phyloP scores from a whole-genome alignment of 2,113 vertebrate genomes.

The Camelus bactrianus region DNA sequence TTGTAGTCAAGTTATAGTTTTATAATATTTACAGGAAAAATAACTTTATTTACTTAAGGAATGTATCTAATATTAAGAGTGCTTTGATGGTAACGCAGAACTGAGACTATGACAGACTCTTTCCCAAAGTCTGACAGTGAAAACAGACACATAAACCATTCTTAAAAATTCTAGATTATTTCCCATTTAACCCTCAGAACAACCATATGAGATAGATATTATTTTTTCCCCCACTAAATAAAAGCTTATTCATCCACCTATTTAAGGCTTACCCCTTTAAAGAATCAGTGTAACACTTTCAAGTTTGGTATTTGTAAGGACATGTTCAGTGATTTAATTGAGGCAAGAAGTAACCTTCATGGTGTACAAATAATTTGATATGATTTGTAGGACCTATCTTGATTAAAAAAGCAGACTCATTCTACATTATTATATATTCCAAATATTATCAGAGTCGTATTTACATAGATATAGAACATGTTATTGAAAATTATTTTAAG shows the following conservation, averaged over 20 bases:
- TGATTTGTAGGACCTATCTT: not conserved
- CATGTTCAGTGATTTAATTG: not conserved
- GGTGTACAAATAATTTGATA: not conserved
- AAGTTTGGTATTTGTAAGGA: not conserved
- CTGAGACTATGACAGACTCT: not conserved
- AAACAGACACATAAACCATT: not conserved
- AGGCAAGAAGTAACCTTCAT: not conserved
- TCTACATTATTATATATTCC: not conserved
- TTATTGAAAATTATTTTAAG: slow-evolving; percentile 14
- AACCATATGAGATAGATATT: not conserved
- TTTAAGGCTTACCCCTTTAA: not conserved
- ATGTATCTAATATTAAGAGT: not conserved
- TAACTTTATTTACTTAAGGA: not conserved
- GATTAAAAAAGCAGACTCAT: not conserved
- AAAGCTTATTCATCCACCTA: not conserved
- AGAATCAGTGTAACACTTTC: not conserved
- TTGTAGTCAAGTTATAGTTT: not conserved
- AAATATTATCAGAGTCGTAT: not conserved
- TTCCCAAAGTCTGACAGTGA: not conserved
- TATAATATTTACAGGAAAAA: not conserved
- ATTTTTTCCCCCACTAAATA: not conserved
- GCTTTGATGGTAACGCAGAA: not conserved
- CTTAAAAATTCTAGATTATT: not conserved
- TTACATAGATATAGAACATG: not conserved
- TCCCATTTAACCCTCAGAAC: not conserved